Base-by-base conservation (phyloP, 2,888 invertebrate genomes). In the Sarcophaga rosellei region DNA sequence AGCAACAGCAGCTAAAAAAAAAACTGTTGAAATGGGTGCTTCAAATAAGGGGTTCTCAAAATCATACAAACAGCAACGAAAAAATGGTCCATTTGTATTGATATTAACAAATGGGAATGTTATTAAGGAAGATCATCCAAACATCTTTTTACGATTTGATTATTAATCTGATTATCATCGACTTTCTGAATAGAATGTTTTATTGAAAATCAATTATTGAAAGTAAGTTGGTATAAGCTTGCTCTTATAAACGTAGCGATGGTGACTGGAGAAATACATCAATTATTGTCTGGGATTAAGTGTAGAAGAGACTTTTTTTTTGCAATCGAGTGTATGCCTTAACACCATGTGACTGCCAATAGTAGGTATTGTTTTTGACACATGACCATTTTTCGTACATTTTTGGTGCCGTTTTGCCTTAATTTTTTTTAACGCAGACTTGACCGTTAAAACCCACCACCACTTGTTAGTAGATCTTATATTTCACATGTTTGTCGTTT, bases 371-470 rank as follows among this genome's bases (percentile, higher is more conserved):
- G 72, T 59, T 82, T 76, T 76, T 82, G 82, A 83, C 77, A 77
- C 73, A 68, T 78, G 74, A 68, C 53, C 68, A 78, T 83, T 53
- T 68, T 75, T 76, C 44, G 78, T 68, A 75, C 79, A 81, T 86
- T 77, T 83, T 15, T 45, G 47, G n/a, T 25, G 5, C 88, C 85
- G 89, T 87, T 81, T 82, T 86, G 84, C 84, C 82, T 85, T 74
- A 82, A 63, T 70, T 84, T 25, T 88, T 90, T 90, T 86, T 68
- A 61, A n/a, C 25, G 69, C 69, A 66, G 72, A 72, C 72, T 68
- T 78, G 61, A 78, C 82, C 82, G 73, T 73, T 82, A 72, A 72
- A 63, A 76, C 47, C 45, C 25, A 47, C 76, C 72, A 82, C 65
- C 65, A 72, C 35, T 72, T 62, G 61, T 78, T 65, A 47, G 70